phyloP scores from a whole-genome alignment of 2,888 invertebrate species.

The Machimus rusticus region DNA sequence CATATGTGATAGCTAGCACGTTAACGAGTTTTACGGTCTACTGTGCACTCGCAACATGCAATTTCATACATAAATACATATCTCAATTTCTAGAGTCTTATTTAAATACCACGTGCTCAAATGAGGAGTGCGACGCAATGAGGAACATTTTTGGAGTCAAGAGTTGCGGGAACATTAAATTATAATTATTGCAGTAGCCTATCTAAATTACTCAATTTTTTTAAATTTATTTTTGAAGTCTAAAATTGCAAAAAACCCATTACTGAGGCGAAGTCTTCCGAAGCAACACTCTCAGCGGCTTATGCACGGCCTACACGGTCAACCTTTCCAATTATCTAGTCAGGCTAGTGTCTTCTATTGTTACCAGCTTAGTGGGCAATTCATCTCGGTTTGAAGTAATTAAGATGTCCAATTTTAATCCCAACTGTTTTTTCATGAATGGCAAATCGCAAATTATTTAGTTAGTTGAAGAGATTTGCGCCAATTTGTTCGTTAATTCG shows the following conservation, averaged over 20 bases:
- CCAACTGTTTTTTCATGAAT: not conserved
- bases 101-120: not conserved
- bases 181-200: not conserved
- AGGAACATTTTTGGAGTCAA: not conserved
- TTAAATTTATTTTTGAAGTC: not conserved
- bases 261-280: not conserved
- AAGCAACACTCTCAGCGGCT: not conserved
- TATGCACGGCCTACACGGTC: not conserved
- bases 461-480: not conserved
- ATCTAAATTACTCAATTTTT: not conserved
- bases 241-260: not conserved
- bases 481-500: not conserved
- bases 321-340: not conserved
- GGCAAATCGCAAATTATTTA: not conserved
- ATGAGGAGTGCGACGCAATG: not conserved
- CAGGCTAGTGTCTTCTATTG: not conserved
- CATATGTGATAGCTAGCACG: not conserved
- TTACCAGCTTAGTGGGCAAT: not conserved
- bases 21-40: not conserved
- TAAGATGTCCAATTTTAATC: not conserved
- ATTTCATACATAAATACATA: not conserved
- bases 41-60: not conserved
- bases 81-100: not conserved
- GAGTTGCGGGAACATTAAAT: not conserved
- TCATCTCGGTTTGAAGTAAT: not conserved